Conservation (phyloP, 2,888 invertebrate species). For the Chrysolina americana region DNA sequence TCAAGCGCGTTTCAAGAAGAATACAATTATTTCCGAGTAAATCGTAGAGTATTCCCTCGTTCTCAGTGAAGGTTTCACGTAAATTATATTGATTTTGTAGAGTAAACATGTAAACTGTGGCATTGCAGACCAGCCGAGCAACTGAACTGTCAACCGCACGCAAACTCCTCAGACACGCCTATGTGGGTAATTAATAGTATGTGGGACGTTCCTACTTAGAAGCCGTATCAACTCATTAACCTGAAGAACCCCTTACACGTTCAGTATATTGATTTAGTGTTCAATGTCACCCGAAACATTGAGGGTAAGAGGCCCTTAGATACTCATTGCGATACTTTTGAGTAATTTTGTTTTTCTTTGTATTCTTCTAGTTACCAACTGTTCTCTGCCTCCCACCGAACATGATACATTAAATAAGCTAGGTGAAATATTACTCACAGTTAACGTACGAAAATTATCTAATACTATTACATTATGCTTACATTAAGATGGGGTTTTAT, state of each 20-base stretch:
- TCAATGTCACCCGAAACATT: too few relatives aligned
- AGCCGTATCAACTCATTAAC: background rate
- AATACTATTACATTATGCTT: too few relatives aligned
- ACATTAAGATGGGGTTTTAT: too few relatives aligned
- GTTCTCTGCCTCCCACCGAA: too few relatives aligned
- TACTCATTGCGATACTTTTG: too few relatives aligned
- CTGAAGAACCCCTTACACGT: background rate
- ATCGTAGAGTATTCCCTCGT: conserved; percentile 5
- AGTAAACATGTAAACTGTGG: conserved; percentile 46
- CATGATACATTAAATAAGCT: too few relatives aligned
- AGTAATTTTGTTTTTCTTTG: too few relatives aligned
- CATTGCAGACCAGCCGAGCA: conserved; percentile 38
- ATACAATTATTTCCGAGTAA: conserved; percentile 11
- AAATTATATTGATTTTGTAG: conserved; percentile 48
- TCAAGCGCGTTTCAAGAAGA: conserved; percentile 11
- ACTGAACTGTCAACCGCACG: conserved; percentile 47
- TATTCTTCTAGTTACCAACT: too few relatives aligned
- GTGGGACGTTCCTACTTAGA: conserved; percentile 21
- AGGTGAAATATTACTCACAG: too few relatives aligned
- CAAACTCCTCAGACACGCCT: conserved; percentile 40
- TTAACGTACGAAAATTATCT: too few relatives aligned
- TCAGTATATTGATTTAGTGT: too few relatives aligned
- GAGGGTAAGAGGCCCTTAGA: too few relatives aligned
- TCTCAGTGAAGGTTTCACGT: conserved; percentile 24
- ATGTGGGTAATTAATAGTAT: conserved; percentile 37